phyloP scores from a whole-genome alignment of 2,888 invertebrate species.

The Epinotia nisella region DNA sequence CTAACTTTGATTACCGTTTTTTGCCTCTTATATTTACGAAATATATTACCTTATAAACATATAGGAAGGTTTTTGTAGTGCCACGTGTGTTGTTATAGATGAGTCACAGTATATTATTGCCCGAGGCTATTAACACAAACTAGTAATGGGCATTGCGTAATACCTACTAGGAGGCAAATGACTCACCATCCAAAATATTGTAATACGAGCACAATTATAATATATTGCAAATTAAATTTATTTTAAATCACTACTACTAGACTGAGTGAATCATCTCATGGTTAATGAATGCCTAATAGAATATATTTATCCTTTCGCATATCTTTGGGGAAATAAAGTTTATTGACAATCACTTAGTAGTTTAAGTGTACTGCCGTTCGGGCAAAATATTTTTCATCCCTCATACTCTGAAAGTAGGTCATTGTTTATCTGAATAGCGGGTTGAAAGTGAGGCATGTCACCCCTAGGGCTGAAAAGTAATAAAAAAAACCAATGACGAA shows the following conservation, averaged over 20 bases:
- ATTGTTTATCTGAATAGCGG: too few species aligned
- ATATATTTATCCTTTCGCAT: not conserved
- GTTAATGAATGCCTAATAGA: not conserved
- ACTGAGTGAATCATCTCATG: conserved; percentile 23
- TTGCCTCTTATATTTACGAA: conserved; percentile 30
- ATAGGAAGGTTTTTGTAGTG: conserved; percentile 49
- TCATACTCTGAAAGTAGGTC: too few species aligned
- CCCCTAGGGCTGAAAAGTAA: too few species aligned
- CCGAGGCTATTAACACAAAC: conserved; percentile 70
- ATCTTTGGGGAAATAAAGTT: not conserved
- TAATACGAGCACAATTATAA: conserved; percentile 50
- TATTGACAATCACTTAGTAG: not conserved
- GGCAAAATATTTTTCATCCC: too few species aligned
- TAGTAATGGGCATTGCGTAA: conserved; percentile 77
- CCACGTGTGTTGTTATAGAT: conserved; percentile 56
- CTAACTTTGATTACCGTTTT: conserved; percentile 17
- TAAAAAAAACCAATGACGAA: too few species aligned
- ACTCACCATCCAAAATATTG: conserved; percentile 76
- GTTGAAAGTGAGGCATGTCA: too few species aligned
- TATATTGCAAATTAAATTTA: conserved; percentile 33
- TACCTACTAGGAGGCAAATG: conserved; percentile 59
- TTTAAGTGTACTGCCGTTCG: too few species aligned
- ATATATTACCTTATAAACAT: conserved; percentile 43
- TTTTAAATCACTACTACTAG: conserved; percentile 27
- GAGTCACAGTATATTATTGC: conserved; percentile 69